Base-by-base conservation (phyloP, 1,140 invertebrate species). In the Trachymyrmex septentrionalis region DNA sequence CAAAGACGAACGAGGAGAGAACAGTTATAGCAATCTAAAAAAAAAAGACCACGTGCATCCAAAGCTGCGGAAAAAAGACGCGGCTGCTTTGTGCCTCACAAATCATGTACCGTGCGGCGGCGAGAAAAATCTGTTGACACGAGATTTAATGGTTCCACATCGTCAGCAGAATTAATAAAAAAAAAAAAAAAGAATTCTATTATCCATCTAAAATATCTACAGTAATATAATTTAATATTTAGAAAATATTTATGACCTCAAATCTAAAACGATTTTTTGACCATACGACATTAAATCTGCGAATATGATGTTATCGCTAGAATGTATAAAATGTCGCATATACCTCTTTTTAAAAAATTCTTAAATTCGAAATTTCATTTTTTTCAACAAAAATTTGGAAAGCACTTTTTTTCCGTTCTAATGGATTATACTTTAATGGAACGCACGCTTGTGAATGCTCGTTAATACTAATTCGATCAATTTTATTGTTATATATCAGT, bases 11-110 rank as follows among this genome's bases (percentile, higher is more conserved):
- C 34, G 34, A 53, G 34, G 30, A 27, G 67, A 61, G 4, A 16
- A 84, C 55, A 84, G 80, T 59, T 73, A 61, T 34, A 84, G n/a
- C n/a, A 55, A 73, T 73, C 55, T 73, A 61, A 63, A 84, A 67
- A 66, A 73, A 73, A 61, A 73, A 44, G 24, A 48, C 38, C 80
- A 73, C n/a, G 59, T 82, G 67, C 14, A 61, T 50, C 9, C 12
- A 48, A 34, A 73, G 67, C 34, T 48, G 2, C 34, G 24, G 38
- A 50, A 73, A 59, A 73, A 61, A 84, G 57, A 61, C 53, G 67
- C 38, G 24, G 69, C 38, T 75, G 38, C 55, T 84, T 82, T 73
- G 80, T 38, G 38, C 57, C 53, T 61, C 80, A 84, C 69, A 73
- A 73, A 73, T 61, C 80, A 73, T 9, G 38, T 44, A 44, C 14